These are phyloP conservation scores for Dryadula phaetusa DNA, from an alignment of 2,888 invertebrate species.

Conservation along the genomic window DNA sequence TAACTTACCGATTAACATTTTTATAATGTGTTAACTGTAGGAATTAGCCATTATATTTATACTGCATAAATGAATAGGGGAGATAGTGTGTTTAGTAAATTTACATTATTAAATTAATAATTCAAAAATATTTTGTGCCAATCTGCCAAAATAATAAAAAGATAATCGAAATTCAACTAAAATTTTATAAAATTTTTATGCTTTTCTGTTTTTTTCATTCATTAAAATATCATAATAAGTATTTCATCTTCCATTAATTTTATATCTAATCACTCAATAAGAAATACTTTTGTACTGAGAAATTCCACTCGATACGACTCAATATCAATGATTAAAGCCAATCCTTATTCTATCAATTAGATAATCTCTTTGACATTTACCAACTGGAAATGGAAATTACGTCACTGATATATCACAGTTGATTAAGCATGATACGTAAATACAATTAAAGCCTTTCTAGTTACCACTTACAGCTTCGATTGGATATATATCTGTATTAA, in stretches of 20 bases:
- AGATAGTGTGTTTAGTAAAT: neutral
- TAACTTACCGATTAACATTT: slow-evolving; percentile 1
- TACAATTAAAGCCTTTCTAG: neutral
- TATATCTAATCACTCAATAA: neutral
- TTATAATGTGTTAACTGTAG: slow-evolving; percentile 5
- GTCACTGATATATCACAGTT: neutral
- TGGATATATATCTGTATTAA: too few species aligned
- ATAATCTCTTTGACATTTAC: slow-evolving; percentile 6
- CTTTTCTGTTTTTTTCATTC: too few species aligned
- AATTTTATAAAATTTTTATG: neutral
- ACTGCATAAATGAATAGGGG: neutral
- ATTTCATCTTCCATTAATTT: neutral
- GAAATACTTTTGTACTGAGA: neutral
- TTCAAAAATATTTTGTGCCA: neutral
- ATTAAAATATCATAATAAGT: neutral
- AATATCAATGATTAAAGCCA: neutral
- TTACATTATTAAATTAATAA: neutral
- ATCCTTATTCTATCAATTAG: slow-evolving; percentile 2
- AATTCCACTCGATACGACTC: neutral
- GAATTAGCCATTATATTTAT: neutral
- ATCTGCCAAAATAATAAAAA: neutral
- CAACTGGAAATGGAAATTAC: slow-evolving; percentile 1
- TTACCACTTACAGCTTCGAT: neutral
- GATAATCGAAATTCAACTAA: neutral
- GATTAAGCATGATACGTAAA: slow-evolving; percentile 11